Base-by-base conservation (phyloP, 2,113 vertebrate genomes). In the Tachysurus fulvidraco region DNA sequence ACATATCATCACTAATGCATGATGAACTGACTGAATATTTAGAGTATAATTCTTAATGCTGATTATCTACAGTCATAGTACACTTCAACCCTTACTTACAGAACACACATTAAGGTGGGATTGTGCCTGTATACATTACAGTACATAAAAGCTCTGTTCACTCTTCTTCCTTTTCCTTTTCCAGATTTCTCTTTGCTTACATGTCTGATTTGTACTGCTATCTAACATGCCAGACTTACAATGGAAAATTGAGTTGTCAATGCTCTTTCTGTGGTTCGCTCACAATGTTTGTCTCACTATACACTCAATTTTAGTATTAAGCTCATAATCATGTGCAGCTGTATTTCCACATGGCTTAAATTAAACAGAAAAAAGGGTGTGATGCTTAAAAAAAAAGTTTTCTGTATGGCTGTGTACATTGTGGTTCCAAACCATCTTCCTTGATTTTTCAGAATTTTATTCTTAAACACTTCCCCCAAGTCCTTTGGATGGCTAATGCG, bases 291-390 rank as follows among this genome's bases (percentile, higher is more conserved):
- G 54, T 65, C 57, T 77, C 67, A 80, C 41, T 46, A 52, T 59
- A 50, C 67, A 16, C 46, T 23, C 12, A 12, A 28, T 73, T 7
- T 50, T 50, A 50, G 46, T 82, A 44, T 77, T 78, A 59, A 76
- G 21, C 46, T 76, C 14, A 41, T 73, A 85, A 85, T 85, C 60
- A 81, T 12, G 77, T 54, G 57, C 50, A 88, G 87, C 23, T 28
- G 19, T 71, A 46, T 57, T 79, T 28, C n/a, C 25, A 54, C n/a
- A 54, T 77, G 44, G 44, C n/a, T 52, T 16, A 52, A 28, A 77
- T 16, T 54, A 17, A 28, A 77, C n/a, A 52, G 5, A 25, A 28
- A 54, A 28, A 52, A 16, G 2, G 8, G 13, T 77, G 14, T 28
- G n/a, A 54, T 77, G 23, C 25, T 21, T 62, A n/a, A 11, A 76